Evolutionary conservation across 2,888 invertebrate genomes (phyloP).

Genomic region (Melolontha melolontha): DNA sequence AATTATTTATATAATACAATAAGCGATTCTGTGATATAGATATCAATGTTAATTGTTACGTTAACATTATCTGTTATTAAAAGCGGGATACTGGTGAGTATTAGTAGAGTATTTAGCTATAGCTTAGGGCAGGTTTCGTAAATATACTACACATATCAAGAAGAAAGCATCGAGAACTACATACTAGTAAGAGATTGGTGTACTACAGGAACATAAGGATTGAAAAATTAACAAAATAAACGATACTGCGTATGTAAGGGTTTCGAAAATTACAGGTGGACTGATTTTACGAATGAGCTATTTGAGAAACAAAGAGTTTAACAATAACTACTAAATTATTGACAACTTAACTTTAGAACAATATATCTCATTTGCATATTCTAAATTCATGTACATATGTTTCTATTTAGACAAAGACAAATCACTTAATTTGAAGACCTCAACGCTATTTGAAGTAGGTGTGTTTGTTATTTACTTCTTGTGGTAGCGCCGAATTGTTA

Average conservation of each 20-base stretch:
- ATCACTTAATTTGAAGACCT: too few species aligned
- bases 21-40: slow-evolving; percentile 60
- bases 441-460: too few species aligned
- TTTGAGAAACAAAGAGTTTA: too few species aligned
- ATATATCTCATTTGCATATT: too few species aligned
- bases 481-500: too few species aligned
- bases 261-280: too few species aligned
- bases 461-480: too few species aligned
- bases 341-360: too few species aligned
- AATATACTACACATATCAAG: slow-evolving; percentile 38
- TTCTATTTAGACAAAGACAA: too few species aligned
- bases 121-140: slow-evolving; percentile 45
- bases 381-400: too few species aligned
- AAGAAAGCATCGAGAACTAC: slow-evolving; percentile 32
- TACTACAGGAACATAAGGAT: slow-evolving; percentile 12
- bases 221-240: slow-evolving; percentile 9
- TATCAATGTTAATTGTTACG: slow-evolving; percentile 48
- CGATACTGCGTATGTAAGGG: slow-evolving; percentile 3
- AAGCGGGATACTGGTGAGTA: slow-evolving; percentile 53
- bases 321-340: too few species aligned
- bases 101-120: slow-evolving; percentile 46
- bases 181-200: slow-evolving; percentile 23
- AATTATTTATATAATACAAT: slow-evolving; percentile 53
- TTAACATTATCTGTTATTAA: slow-evolving; percentile 40
- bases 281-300: too few species aligned